Percentiles rank a stretch among this genome's conserved stretches.
Evolutionary conservation across 2,113 vertebrate species (phyloP).

Genomic region (Gobiocypris rarus): DNA sequence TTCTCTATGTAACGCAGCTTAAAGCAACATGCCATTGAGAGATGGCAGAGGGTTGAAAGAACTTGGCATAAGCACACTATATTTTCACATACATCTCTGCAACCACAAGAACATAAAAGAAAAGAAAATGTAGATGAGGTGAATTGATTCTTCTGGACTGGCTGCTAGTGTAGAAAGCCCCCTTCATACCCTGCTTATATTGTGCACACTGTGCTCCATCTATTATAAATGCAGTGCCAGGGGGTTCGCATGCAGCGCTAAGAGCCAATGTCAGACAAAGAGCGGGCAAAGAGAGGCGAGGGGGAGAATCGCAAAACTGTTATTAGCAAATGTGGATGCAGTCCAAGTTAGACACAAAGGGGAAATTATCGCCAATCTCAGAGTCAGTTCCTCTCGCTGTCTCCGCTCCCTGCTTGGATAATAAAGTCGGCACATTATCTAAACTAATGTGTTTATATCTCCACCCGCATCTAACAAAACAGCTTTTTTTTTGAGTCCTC

Average conservation of each 20-base stretch:
- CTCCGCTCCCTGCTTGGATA: conserved; percentile 52
- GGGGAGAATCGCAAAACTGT: conserved; percentile 68
- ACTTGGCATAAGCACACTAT: background rate
- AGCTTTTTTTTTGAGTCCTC: conserved; percentile 37
- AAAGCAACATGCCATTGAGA: conserved; percentile 17
- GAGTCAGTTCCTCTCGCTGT: conserved; percentile 50
- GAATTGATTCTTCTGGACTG: conserved; percentile 6
- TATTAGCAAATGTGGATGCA: conserved; percentile 67
- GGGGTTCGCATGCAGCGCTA: conserved; percentile 66
- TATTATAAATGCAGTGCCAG: conserved; percentile 72
- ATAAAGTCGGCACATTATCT: conserved; percentile 63
- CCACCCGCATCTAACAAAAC: conserved; percentile 53
- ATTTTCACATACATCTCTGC: background rate
- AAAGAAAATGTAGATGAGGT: conserved; percentile 19
- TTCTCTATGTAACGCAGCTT: conserved; percentile 2
- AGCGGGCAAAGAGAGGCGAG: conserved; percentile 42
- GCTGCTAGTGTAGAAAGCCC: conserved; percentile 15
- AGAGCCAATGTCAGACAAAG: conserved; percentile 76
- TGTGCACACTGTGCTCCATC: conserved; percentile 60
- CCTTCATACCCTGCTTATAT: conserved; percentile 16
- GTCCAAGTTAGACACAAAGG: conserved; percentile 58
- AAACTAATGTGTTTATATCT: conserved; percentile 62
- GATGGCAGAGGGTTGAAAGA: conserved; percentile 8
- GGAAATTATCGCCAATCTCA: conserved; percentile 53
- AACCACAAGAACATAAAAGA: background rate